Evolutionary conservation across 1,140 invertebrate species (phyloP), one percentile per base, ranked within the genome.

Genomic region (Drosophila parabipectinata): DNA sequence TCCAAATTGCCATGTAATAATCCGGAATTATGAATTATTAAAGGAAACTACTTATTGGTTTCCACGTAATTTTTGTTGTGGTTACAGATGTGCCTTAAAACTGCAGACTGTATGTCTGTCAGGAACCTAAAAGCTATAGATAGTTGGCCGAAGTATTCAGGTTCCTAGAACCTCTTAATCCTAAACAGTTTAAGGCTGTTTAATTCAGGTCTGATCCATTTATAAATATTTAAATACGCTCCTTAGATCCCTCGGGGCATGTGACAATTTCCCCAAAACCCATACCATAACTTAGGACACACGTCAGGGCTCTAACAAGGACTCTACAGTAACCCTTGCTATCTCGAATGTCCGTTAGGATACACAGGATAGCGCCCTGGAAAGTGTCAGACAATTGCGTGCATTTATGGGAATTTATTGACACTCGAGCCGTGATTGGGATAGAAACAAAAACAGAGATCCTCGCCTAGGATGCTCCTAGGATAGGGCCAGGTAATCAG

Each of bases 1-100:
- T 26, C 57, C 62, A 64, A 87, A 87, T 88, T 72, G 75, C 78
- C 83, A 87, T 87, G 82, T 87, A 87, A 87, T 87, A 82, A 69
- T 72, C 54, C 15, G 48, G 78, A 44, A 79, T 87, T 87, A 87
- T 77, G 64, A 45, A 44, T 53, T 82, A 68, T 73, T 72, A 82
- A 59, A 68, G 51, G 21, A 34, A 28, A 58, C 32, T 41, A 72
- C 61, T 66, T 64, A 41, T 76, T 87, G 71, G 66, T 75, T 87
- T 87, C 83, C 58, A 41, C 18, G 47, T 60, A 85, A 88, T 66
- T 75, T 75, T 72, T 30, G 62, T 32, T 82, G 48, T 81, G 74
- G 60, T 56, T 51, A 48, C 78, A 80, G 78, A 24, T 79, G 73
- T 63, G 73, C 59, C 21, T 10, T 37, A 47, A 39, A 58, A 37